Conservation (phyloP, 2,888 invertebrate species). For the Dryococelus australis region DNA sequence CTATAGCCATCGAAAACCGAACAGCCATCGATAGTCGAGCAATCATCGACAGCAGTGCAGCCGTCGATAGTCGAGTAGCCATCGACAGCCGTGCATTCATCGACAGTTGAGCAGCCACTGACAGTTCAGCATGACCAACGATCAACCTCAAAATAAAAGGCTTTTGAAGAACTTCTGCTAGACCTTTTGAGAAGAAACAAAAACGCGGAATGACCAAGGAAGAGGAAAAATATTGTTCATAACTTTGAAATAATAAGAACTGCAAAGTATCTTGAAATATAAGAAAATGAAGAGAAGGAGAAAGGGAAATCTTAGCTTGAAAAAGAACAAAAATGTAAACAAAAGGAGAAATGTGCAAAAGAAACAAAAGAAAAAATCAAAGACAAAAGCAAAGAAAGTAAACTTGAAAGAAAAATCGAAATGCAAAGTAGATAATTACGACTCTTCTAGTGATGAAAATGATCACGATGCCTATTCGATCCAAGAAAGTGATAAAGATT, state of each 20-base stretch:
- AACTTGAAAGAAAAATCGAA: background rate
- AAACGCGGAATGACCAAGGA: background rate
- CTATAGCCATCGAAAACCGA: background rate
- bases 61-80: background rate
- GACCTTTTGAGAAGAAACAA: background rate
- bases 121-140: too few species aligned
- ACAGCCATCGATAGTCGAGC: background rate
- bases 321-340: background rate
- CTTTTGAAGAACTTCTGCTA: background rate
- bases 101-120: background rate
- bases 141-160: background rate
- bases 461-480: background rate
- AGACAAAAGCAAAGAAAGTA: background rate
- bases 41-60: background rate
- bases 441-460: background rate
- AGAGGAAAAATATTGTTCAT: background rate
- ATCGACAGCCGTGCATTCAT: background rate
- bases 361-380: background rate
- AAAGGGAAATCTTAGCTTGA: background rate
- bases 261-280: background rate
- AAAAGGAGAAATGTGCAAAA: too few species aligned
- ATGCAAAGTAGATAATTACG: background rate
- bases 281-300: background rate
- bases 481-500: background rate
- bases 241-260: constrained; percentile 5